Evolutionary conservation across 2,888 invertebrate genomes (phyloP).

Genomic region (Abscondita cerata): DNA sequence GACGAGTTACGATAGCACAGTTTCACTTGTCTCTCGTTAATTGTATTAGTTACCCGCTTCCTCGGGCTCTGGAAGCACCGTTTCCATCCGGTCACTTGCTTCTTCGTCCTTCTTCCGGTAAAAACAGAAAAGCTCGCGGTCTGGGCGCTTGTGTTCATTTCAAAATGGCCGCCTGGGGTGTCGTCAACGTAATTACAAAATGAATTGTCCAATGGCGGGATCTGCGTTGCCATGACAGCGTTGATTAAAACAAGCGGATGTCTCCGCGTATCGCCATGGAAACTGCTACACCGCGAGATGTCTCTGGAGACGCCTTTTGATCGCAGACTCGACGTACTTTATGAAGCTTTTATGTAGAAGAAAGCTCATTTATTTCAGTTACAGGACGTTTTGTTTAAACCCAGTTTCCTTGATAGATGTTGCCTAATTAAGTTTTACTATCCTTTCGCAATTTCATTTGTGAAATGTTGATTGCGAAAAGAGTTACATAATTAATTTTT

Average conservation of each 20-base stretch:
- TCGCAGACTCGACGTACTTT: constrained; percentile 43
- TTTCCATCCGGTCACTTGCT: constrained; percentile 40
- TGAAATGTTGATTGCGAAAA: constrained; percentile 40
- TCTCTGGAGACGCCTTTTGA: constrained; percentile 47
- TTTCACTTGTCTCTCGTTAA: constrained; percentile 62
- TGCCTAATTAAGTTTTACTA: constrained; percentile 47
- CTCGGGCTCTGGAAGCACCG: constrained; percentile 48
- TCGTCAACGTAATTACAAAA: constrained; percentile 63
- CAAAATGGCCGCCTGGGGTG: constrained; percentile 63
- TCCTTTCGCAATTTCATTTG: constrained; percentile 36
- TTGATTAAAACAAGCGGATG: constrained; percentile 62
- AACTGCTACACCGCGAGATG: constrained; percentile 56
- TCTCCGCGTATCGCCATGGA: constrained; percentile 58
- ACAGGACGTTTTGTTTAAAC: constrained; percentile 50
- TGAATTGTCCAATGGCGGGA: constrained; percentile 62
- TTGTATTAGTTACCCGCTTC: constrained; percentile 61
- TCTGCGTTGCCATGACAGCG: constrained; percentile 62
- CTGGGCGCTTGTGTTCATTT: constrained; percentile 57
- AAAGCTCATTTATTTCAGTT: constrained; percentile 54
- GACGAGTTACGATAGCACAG: constrained; percentile 61
- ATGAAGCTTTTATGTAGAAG: constrained; percentile 50
- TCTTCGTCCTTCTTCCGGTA: constrained; percentile 42
- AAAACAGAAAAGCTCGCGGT: constrained; percentile 43
- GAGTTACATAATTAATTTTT: constrained; percentile 42
- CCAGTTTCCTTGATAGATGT: constrained; percentile 50